Evolutionary conservation across 2,888 invertebrate genomes (phyloP), one percentile per base, ranked within the genome.

Genomic region (Himalopsyche japonica): DNA sequence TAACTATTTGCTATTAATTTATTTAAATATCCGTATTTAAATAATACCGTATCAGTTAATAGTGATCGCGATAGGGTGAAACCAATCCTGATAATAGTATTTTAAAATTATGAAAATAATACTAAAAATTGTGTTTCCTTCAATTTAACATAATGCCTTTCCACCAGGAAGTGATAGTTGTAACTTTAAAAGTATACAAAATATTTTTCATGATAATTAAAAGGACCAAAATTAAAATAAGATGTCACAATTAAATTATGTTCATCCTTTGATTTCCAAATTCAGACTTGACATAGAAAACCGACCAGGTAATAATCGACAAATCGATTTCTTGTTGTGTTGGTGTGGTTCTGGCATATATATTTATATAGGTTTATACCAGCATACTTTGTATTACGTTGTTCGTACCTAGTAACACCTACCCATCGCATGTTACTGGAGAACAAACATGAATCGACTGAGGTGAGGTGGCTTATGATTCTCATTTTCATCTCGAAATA

Each of bases 301-400:
- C 64, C 24, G 82, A 76, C 64, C 82, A 47, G 43, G 48, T 82
- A 64, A 82, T 70, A 82, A 79, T 64, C 43, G 64, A 78, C 82
- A 82, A 79, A 82, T 82, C 82, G 82, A 81, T 81, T 76, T 76
- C 82, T 82, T 64, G 82, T 79, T 20, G 77, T 70, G 64, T 64
- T 79, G 49, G 77, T 49, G 12, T 82, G 82, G 78, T 48, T 76
- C 49, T 32, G 49, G 76, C 78, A 48, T 20, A 57, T 57, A 57
- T 57, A n/a, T n/a, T 43, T 24, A n/a, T 24, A 24, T 57, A 57
- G 57, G 24, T 20, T 57, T 57, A 57, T 57, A 57, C 7, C 10
- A 57, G 20, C 15, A 57, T 57, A 57, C 24, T 57, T 57, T 57
- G 57, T 57, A 57, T 57, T 20, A 20, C 57, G n/a, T 57, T 57